Conservation (phyloP, 2,113 vertebrate genomes). For the Poeciliopsis retropinna region DNA sequence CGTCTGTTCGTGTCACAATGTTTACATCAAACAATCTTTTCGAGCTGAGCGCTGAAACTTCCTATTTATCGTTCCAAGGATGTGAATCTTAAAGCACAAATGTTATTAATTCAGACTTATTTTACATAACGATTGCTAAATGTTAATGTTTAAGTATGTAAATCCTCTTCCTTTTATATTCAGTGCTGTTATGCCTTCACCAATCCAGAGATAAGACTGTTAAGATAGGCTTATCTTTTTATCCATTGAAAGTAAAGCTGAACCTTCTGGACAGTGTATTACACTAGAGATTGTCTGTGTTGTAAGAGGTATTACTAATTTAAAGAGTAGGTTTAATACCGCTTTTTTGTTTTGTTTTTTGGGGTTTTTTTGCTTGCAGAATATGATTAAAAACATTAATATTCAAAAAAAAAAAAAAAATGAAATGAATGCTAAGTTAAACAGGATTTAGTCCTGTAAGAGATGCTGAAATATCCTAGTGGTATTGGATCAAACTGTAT, state of each 20-base stretch:
- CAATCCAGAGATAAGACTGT: constrained; percentile 15
- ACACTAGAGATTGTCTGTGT: neutral
- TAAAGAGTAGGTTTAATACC: neutral
- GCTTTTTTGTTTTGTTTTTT: neutral
- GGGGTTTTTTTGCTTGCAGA: neutral
- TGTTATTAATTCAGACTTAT: neutral
- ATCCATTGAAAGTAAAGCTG: neutral
- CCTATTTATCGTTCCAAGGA: neutral
- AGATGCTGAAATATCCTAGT: neutral
- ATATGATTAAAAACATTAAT: neutral
- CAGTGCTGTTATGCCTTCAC: neutral
- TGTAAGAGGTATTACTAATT: neutral
- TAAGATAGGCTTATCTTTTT: constrained; percentile 16
- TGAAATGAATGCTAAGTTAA: neutral
- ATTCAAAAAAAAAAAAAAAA: neutral
- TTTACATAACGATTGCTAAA: neutral
- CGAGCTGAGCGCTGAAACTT: neutral
- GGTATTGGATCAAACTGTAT: neutral
- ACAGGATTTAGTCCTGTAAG: neutral
- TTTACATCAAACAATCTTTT: neutral
- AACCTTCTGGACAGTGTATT: neutral
- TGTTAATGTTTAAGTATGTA: neutral
- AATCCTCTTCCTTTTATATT: constrained; percentile 1
- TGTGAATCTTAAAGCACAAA: too few species aligned
- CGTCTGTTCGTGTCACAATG: constrained; percentile 4